Conservation (phyloP, 2,888 invertebrate species). For the Tachystola acroxantha region DNA sequence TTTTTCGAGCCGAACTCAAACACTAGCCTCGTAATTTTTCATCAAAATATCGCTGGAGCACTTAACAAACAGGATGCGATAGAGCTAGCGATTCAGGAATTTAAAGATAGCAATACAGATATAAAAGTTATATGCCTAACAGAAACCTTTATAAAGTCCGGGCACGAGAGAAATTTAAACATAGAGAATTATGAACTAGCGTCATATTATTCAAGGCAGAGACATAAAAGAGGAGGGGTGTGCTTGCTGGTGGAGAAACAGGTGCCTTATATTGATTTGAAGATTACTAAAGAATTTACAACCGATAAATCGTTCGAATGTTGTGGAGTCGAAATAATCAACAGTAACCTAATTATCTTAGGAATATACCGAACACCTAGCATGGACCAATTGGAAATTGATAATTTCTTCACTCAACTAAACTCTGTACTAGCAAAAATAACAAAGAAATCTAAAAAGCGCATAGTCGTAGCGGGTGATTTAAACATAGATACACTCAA, state of each 20-base stretch:
- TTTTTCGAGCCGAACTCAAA: no score
- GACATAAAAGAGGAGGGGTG: neutral
- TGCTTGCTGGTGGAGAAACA: neutral
- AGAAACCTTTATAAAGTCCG: neutral
- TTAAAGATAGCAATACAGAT: neutral
- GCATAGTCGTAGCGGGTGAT: neutral
- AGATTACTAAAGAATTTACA: neutral
- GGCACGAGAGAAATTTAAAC: conserved; percentile 1
- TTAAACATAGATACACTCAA: conserved; percentile 1
- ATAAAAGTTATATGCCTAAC: neutral
- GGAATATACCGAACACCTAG: neutral
- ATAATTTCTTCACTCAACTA: neutral
- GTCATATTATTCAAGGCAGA: neutral
- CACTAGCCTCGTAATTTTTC: neutral
- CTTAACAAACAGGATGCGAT: neutral
- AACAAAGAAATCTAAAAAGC: neutral
- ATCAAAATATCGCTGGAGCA: conserved; percentile 1
- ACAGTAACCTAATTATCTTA: neutral
- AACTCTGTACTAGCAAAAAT: neutral
- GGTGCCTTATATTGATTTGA: neutral
- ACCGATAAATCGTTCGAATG: neutral
- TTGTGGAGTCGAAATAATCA: conserved; percentile 2
- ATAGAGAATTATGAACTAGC: neutral
- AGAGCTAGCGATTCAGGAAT: neutral
- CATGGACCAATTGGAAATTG: neutral